These are phyloP conservation scores for Actinemys pallida DNA, from an alignment of 2,113 vertebrate species.

Conservation along the genomic window DNA sequence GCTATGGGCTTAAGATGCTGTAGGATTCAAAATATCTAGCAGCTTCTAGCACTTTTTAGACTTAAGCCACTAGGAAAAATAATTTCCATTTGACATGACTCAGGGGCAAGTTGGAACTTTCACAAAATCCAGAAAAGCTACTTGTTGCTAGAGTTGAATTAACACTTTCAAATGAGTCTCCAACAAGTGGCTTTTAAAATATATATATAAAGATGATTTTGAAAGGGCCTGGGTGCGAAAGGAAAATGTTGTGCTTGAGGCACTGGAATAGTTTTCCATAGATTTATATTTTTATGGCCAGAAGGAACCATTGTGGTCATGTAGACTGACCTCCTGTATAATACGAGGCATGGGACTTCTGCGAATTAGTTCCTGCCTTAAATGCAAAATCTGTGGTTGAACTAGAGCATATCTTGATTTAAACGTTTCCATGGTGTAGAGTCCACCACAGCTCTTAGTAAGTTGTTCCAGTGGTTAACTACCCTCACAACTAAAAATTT, in stretches of 20 bases:
- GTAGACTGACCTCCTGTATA: neutral
- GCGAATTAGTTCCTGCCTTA: neutral
- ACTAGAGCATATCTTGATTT: neutral
- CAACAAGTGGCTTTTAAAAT: neutral
- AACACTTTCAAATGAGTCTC: neutral
- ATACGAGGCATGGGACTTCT: neutral
- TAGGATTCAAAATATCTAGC: neutral
- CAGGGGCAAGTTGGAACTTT: neutral
- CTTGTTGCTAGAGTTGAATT: neutral
- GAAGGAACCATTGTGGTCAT: neutral
- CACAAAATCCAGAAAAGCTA: neutral
- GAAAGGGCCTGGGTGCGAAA: accelerated
- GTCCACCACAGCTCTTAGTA: neutral
- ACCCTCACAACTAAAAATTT: neutral
- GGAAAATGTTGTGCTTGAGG: accelerated
- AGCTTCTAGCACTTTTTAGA: accelerated
- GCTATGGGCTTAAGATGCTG: neutral
- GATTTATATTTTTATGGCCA: neutral
- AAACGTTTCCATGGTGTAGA: neutral
- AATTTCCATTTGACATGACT: neutral
- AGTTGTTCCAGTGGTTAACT: neutral
- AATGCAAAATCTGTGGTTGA: neutral
- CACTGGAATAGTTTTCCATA: neutral
- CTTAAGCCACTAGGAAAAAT: neutral
- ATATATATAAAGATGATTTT: neutral